phyloP scores from a whole-genome alignment of 2,797 vertebrate genomes.

The Protonibea diacanthus region DNA sequence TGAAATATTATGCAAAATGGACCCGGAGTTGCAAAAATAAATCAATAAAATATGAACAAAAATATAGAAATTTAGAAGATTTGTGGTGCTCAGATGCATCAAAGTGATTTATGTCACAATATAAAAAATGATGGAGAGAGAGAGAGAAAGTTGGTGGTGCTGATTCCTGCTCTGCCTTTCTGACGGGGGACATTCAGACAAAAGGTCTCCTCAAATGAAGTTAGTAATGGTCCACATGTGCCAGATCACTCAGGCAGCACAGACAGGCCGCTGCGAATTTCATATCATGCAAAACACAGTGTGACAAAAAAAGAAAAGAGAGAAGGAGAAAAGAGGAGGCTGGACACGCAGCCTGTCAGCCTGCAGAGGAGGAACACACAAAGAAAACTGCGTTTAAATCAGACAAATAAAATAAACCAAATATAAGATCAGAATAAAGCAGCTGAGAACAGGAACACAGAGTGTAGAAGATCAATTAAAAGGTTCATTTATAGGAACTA shows the following conservation, averaged over 20 bases:
- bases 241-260: conserved; percentile 67
- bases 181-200: conserved; percentile 59
- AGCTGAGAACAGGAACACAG: no score
- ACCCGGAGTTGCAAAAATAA: not conserved
- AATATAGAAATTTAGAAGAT: not conserved
- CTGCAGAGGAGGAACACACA: not conserved
- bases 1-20: not conserved
- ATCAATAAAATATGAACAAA: not conserved
- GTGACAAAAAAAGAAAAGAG: not conserved
- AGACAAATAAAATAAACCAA: not conserved
- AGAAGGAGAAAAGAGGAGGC: not conserved
- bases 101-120: not conserved
- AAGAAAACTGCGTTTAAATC: conserved; percentile 1
- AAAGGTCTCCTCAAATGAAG: conserved; percentile 73
- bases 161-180: conserved; percentile 23
- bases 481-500: no score
- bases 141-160: conserved; percentile 5
- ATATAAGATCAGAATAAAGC: conserved; percentile 13
- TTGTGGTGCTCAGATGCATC: not conserved
- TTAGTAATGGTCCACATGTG: conserved; percentile 80
- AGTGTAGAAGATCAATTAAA: not conserved
- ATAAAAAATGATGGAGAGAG: not conserved
- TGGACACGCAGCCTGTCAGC: conserved; percentile 34
- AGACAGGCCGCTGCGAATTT: conserved; percentile 50
- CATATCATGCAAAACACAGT: conserved; percentile 43